Evolutionary conservation across 2,888 invertebrate genomes (phyloP).

Genomic region (Drosophila anomelani): DNA sequence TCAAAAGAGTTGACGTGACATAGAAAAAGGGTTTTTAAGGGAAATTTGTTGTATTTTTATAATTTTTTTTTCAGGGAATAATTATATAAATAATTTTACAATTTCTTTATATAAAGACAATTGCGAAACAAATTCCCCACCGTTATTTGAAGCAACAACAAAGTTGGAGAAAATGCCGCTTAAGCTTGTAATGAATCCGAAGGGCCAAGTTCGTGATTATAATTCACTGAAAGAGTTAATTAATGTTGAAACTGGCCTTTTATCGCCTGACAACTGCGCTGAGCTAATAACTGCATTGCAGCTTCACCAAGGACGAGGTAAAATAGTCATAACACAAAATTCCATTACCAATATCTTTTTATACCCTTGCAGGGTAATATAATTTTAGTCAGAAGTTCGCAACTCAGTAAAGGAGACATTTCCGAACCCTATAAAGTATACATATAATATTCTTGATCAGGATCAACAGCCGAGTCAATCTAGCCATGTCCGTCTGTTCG

Average conservation of each 20-base stretch:
- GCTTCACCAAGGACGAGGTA: conserved; percentile 91
- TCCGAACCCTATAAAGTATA: too few relatives aligned
- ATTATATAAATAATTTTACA: conserved; percentile 33
- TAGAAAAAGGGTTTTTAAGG: too few relatives aligned
- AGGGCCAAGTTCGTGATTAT: conserved; percentile 90
- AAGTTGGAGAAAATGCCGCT: conserved; percentile 85
- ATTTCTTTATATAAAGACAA: conserved; percentile 80
- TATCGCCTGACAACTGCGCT: conserved; percentile 90
- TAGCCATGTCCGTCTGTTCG: too few relatives aligned
- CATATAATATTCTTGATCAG: too few relatives aligned
- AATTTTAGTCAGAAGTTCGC: too few relatives aligned
- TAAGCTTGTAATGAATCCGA: conserved; percentile 91
- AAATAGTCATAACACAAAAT: conserved; percentile 38
- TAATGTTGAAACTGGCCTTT: conserved; percentile 87
- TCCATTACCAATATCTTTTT: background rate
- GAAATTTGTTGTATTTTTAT: too few relatives aligned
- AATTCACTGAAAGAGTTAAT: conserved; percentile 88
- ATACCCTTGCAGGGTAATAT: too few relatives aligned
- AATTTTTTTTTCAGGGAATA: conserved; percentile 21
- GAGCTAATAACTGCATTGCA: conserved; percentile 92
- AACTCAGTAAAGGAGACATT: too few relatives aligned
- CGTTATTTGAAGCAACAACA: conserved; percentile 48
- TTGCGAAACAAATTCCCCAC: conserved; percentile 50
- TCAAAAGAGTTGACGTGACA: too few relatives aligned
- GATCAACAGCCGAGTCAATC: too few relatives aligned